Percentiles rank a stretch among this genome's conserved stretches.
Evolutionary conservation across 1,140 invertebrate species (phyloP).

Genomic region (Leptestheria dahalacensis): DNA sequence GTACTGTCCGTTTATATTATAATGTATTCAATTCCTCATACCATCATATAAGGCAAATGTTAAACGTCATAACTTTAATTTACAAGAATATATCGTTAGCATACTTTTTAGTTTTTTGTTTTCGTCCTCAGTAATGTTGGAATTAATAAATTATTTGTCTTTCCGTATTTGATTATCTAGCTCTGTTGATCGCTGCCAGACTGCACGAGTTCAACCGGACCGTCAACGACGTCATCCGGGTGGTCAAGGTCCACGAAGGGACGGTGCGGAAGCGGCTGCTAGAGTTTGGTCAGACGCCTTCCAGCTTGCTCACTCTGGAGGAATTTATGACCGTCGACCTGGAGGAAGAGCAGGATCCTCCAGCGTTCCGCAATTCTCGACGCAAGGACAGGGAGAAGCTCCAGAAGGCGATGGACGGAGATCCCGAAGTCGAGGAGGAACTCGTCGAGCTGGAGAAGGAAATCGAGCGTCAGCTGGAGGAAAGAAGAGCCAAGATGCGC

Average conservation of each 20-base stretch:
- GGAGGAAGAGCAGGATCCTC: conserved; percentile 92
- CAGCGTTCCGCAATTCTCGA: conserved; percentile 76
- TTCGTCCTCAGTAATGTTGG: neutral
- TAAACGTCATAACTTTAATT: too few relatives aligned
- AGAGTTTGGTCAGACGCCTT: conserved; percentile 92
- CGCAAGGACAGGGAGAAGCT: conserved; percentile 68
- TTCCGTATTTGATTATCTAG: conserved; percentile 36
- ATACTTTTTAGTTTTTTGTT: neutral
- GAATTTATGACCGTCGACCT: conserved; percentile 96
- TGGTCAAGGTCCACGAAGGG: conserved; percentile 90
- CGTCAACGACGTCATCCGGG: conserved; percentile 76
- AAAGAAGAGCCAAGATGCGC: conserved; percentile 21
- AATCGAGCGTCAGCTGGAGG: conserved; percentile 48
- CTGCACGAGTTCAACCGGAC: conserved; percentile 82
- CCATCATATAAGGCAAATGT: too few relatives aligned
- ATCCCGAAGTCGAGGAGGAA: conserved; percentile 27
- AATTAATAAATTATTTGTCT: too few relatives aligned
- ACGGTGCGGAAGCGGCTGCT: conserved; percentile 79
- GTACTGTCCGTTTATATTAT: too few relatives aligned
- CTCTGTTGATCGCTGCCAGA: conserved; percentile 79
- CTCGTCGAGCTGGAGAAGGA: conserved; percentile 29
- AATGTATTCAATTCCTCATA: too few relatives aligned
- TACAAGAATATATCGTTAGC: neutral
- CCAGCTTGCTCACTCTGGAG: conserved; percentile 73
- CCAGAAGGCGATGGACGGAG: conserved; percentile 39